A percentile compares a stretch with the other conserved stretches of the same genome.
phyloP scores from a whole-genome alignment of 2,888 invertebrate species.

The Eilema griseolum region DNA sequence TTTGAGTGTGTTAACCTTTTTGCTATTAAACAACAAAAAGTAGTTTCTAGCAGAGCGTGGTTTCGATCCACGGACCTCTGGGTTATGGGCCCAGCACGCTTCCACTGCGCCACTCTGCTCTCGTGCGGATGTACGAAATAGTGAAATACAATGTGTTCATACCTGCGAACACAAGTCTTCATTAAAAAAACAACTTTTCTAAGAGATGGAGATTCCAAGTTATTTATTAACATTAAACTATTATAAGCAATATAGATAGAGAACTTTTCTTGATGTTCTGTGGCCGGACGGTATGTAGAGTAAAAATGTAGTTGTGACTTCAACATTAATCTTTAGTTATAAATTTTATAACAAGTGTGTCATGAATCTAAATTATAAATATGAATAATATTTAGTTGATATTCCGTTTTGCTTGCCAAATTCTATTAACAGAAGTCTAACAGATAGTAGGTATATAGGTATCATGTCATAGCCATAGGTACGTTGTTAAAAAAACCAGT shows the following conservation, averaged over 20 bases:
- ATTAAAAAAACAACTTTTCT: neutral
- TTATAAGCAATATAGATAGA: no score
- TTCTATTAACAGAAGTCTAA: neutral
- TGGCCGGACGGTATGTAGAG: no score
- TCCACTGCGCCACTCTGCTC: slow-evolving; percentile 94
- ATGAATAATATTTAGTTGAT: neutral
- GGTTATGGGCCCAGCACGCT: slow-evolving; percentile 95
- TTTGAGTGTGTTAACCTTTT: neutral
- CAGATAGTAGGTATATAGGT: no score
- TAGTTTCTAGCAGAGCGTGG: slow-evolving; percentile 90
- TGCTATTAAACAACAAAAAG: slow-evolving; percentile 31
- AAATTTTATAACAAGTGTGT: neutral
- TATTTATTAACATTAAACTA: no score
- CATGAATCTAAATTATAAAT: neutral
- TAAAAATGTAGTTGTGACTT: no score
- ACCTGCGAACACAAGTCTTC: neutral
- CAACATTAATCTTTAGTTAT: no score
- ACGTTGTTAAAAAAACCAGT: slow-evolving; percentile 28
- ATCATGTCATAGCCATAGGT: neutral
- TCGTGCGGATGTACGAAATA: slow-evolving; percentile 16
- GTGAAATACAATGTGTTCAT: neutral
- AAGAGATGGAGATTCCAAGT: no score
- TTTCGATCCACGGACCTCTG: slow-evolving; percentile 97
- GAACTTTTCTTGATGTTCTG: no score
- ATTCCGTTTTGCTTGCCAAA: neutral